Evolutionary conservation across 2,113 vertebrate species (phyloP).

Genomic region (Trichechus manatus): DNA sequence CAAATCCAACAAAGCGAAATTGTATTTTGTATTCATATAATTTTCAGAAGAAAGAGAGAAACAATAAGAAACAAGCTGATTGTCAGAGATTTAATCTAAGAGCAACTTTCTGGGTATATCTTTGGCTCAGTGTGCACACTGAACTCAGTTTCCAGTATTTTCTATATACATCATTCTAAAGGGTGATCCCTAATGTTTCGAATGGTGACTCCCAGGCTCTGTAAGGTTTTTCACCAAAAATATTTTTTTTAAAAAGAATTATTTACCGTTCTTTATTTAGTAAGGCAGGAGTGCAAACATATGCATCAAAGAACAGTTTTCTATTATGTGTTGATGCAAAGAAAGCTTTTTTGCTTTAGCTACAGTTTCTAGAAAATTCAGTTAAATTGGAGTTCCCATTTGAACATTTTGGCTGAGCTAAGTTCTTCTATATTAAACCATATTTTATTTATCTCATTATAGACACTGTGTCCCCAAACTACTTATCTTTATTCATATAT

Average conservation of each 20-base stretch:
- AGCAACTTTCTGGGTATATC: conserved; percentile 8
- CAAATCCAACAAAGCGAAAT: background rate
- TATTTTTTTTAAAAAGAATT: background rate
- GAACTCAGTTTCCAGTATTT: conserved; percentile 37
- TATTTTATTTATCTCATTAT: conserved; percentile 39
- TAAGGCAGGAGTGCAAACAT: conserved; percentile 49
- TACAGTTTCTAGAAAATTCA: conserved; percentile 60
- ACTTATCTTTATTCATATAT: conserved; percentile 37
- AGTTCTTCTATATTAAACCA: conserved; percentile 6
- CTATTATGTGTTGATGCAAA: conserved; percentile 9
- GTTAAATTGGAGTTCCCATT: conserved; percentile 33
- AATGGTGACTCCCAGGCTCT: background rate
- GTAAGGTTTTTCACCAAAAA: background rate
- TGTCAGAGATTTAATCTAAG: conserved; percentile 48
- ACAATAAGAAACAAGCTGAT: background rate
- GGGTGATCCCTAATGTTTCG: conserved; percentile 27
- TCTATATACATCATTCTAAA: background rate
- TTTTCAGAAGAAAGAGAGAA: conserved; percentile 57
- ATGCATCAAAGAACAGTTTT: conserved; percentile 46
- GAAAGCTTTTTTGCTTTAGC: conserved; percentile 60
- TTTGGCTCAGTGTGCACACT: background rate
- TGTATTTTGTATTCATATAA: conserved; percentile 33
- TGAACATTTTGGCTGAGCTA: conserved; percentile 37
- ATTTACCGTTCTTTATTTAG: conserved; percentile 33
- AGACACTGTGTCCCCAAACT: background rate